Evolutionary conservation across 1,140 invertebrate species (phyloP).

Genomic region (Forficula auricularia): DNA sequence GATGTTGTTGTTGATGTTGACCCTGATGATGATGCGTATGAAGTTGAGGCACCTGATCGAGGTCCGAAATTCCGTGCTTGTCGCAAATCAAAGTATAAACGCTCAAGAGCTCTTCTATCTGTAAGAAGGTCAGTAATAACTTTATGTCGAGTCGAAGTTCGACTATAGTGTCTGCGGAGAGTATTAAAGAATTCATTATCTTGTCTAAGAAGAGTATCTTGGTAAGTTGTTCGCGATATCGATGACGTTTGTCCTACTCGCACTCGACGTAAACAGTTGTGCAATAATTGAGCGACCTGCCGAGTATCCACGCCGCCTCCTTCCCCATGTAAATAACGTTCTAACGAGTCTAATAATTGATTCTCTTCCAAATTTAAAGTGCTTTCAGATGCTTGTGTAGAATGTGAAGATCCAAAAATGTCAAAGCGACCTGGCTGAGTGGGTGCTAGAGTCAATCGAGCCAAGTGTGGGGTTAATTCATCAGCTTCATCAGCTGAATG

Average conservation of each 20-base stretch:
- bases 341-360: neutral
- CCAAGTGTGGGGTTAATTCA: constrained; percentile 17
- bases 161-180: constrained; percentile 43
- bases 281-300: no score
- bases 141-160: constrained; percentile 41
- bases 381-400: neutral
- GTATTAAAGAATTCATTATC: constrained; percentile 44
- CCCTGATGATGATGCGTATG: no score
- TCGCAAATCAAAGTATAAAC: constrained; percentile 49
- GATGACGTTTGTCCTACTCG: no score
- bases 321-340: neutral
- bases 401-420: no score
- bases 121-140: constrained; percentile 50
- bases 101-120: constrained; percentile 49
- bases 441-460: no score
- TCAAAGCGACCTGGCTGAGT: no score
- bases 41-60: constrained; percentile 18
- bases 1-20: no score
- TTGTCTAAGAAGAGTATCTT: neutral
- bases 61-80: constrained; percentile 46
- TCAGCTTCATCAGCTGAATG: constrained; percentile 40
- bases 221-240: neutral
- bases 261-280: no score
- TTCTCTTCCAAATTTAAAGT: neutral
- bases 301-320: no score